Evolutionary conservation across 2,113 vertebrate genomes (phyloP).

Genomic region (Ochotona curzoniae): DNA sequence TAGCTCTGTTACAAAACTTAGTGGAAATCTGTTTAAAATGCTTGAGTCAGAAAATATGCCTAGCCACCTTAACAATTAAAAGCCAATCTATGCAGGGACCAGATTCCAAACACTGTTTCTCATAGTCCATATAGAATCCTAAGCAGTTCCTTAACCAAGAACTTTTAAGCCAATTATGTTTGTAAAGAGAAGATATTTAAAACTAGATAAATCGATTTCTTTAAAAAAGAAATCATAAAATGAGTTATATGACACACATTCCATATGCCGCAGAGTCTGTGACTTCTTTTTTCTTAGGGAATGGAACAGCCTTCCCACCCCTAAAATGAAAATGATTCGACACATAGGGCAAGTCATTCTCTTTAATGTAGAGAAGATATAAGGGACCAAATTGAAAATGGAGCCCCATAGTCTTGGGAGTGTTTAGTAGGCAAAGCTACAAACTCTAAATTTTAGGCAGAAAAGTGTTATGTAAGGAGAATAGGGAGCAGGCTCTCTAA

Average conservation of each 20-base stretch:
- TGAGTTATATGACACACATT: neutral
- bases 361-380: neutral
- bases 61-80: slow-evolving; percentile 59
- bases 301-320: neutral
- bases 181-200: slow-evolving; percentile 25
- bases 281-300: neutral
- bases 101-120: slow-evolving; percentile 17
- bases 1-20: slow-evolving; percentile 56
- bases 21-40: slow-evolving; percentile 54
- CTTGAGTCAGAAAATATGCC: slow-evolving; percentile 54
- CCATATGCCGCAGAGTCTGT: neutral
- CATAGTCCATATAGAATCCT: neutral
- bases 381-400: neutral
- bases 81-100: slow-evolving; percentile 37
- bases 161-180: slow-evolving; percentile 44
- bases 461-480: neutral
- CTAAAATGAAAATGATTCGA: neutral
- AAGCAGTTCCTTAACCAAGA: slow-evolving; percentile 22
- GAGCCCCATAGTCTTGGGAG: neutral
- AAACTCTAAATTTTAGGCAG: neutral
- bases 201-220: slow-evolving; percentile 6
- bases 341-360: fast-evolving
- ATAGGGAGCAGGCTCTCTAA: neutral
- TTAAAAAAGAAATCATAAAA: neutral
- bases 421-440: neutral